Conservation (phyloP, 2,113 vertebrate genomes). For the Ardeotis arabs region DNA sequence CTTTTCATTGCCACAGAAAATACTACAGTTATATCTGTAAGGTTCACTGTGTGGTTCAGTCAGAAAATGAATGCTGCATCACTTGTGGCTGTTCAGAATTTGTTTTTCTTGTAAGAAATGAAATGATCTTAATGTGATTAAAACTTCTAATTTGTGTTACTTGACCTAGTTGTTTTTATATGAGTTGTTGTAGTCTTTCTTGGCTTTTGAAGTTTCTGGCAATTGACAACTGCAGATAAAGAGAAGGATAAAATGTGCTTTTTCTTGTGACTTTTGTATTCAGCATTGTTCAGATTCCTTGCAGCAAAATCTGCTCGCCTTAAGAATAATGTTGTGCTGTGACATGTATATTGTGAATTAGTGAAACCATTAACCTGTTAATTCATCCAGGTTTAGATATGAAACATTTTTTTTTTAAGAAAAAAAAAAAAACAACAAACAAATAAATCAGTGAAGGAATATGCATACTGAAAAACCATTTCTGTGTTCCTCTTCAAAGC, state of each 20-base stretch:
- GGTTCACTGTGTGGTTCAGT: neutral
- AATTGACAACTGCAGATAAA: neutral
- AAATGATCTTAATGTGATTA: neutral
- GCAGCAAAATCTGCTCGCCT: neutral
- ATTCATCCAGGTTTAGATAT: neutral
- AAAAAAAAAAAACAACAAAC: neutral
- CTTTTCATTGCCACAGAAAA: neutral
- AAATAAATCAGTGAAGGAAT: neutral
- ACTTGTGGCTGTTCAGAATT: conserved; percentile 69
- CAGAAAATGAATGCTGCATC: conserved; percentile 23
- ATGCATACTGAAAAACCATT: conserved; percentile 3
- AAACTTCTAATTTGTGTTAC: conserved; percentile 22
- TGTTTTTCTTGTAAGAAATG: conserved; percentile 40
- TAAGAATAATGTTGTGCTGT: neutral
- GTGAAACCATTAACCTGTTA: conserved; percentile 6
- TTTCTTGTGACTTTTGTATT: neutral
- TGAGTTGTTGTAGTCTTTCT: neutral
- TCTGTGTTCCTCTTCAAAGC: neutral
- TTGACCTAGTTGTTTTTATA: neutral
- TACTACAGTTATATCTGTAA: neutral
- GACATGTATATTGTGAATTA: neutral
- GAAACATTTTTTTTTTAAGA: neutral
- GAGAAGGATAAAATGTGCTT: neutral
- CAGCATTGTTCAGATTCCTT: conserved; percentile 1
- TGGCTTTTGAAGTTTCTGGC: neutral